Conservation (phyloP, 2,113 vertebrate species). For the Eupsittula cactorum region DNA sequence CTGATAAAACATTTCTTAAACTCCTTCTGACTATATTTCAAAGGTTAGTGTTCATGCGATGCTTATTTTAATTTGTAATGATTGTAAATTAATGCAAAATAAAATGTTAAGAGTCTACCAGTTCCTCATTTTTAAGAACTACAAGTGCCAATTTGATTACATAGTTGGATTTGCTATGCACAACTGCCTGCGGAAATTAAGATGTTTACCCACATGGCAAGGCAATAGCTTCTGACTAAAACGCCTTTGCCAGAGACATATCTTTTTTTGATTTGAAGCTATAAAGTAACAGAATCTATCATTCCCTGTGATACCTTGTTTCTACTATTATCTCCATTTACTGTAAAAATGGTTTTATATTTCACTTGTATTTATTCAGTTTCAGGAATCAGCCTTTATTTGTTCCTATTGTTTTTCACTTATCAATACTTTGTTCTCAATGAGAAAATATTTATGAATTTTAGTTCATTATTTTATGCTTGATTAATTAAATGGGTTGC, state of each 20-base stretch:
- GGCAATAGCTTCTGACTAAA: background rate
- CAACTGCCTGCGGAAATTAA: background rate
- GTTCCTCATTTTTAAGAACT: background rate
- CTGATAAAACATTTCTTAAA: background rate
- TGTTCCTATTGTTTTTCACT: background rate
- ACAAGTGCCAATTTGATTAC: rapidly evolving
- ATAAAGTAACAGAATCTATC: background rate
- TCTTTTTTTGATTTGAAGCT: background rate
- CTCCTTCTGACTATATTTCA: background rate
- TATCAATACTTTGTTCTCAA: background rate
- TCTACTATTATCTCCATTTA: background rate
- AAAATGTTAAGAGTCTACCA: background rate
- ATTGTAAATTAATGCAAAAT: background rate
- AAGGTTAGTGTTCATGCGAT: background rate
- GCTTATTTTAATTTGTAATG: background rate
- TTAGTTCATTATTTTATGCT: background rate
- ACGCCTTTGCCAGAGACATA: background rate
- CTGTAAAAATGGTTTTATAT: background rate
- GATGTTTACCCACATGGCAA: background rate
- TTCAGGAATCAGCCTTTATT: background rate
- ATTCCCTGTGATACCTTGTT: background rate
- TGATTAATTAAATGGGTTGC: background rate
- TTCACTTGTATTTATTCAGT: background rate
- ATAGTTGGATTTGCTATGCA: background rate
- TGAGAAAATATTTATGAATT: background rate